phyloP scores from a whole-genome alignment of 2,888 invertebrate genomes.

The Aleiodes alternator region DNA sequence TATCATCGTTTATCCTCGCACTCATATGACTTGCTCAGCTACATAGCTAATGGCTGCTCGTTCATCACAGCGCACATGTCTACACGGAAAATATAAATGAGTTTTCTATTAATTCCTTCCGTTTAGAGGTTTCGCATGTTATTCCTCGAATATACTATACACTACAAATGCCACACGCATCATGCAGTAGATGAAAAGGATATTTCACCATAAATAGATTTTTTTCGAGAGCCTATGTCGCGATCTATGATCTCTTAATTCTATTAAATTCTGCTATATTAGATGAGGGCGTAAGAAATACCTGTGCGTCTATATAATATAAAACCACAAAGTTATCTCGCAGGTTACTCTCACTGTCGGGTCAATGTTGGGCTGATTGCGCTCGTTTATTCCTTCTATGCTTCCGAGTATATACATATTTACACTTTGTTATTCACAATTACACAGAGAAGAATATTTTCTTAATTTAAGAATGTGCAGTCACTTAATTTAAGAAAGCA shows the following conservation, averaged over 20 bases:
- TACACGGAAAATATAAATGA: constrained; percentile 66
- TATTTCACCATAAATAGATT: too few relatives aligned
- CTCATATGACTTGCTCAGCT: constrained; percentile 40
- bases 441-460: too few relatives aligned
- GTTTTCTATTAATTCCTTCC: constrained; percentile 69
- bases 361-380: constrained; percentile 72
- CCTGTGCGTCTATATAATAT: constrained; percentile 62
- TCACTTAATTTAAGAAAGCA: too few relatives aligned
- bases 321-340: constrained; percentile 64
- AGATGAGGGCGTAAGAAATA: constrained; percentile 48
- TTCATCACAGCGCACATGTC: constrained; percentile 54
- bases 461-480: too few relatives aligned
- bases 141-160: too few relatives aligned
- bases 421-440: constrained; percentile 35
- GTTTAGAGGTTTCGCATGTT: constrained; percentile 51
- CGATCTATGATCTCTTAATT: constrained; percentile 48
- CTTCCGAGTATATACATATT: constrained; percentile 40
- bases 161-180: too few relatives aligned
- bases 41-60: constrained; percentile 53
- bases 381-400: constrained; percentile 65
- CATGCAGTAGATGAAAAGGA: too few relatives aligned
- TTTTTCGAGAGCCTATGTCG: constrained; percentile 24
- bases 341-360: constrained; percentile 68
- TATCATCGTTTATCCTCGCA: constrained; percentile 26
- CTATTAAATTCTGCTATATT: constrained; percentile 28